These are phyloP conservation scores for Oriolus oriolus DNA, from an alignment of 2,113 vertebrate genomes.

Conservation along the genomic window DNA sequence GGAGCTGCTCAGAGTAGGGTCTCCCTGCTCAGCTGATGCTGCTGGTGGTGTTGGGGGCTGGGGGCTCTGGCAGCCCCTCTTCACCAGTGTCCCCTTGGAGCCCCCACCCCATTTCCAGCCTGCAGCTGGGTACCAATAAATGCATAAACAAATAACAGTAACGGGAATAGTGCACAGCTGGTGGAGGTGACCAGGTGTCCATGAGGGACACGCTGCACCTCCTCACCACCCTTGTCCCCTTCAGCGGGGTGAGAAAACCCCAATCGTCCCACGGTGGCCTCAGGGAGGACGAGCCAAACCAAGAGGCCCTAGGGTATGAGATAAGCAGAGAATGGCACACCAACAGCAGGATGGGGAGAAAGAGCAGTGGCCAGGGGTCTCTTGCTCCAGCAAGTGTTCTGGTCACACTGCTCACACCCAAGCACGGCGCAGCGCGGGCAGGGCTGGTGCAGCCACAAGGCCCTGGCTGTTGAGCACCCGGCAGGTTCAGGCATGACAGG, in stretches of 20 bases:
- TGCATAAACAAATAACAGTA: fast-evolving
- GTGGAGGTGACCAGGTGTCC: not conserved
- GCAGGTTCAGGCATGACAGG: not conserved
- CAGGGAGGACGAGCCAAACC: not conserved
- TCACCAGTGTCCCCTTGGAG: not conserved
- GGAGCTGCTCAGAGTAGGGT: not conserved
- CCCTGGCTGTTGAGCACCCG: fast-evolving
- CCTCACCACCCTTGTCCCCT: not conserved
- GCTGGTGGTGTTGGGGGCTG: not conserved
- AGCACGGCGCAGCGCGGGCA: fast-evolving
- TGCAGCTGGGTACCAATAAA: not conserved
- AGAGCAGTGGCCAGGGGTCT: not conserved
- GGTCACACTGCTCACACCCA: fast-evolving
- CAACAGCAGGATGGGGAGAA: not conserved
- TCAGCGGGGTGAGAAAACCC: not conserved
- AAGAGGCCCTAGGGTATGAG: not conserved
- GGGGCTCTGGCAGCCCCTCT: not conserved
- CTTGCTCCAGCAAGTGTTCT: not conserved
- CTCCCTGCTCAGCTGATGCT: not conserved
- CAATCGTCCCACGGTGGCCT: not conserved
- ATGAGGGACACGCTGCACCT: not conserved
- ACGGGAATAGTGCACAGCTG: not conserved
- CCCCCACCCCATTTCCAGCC: not conserved
- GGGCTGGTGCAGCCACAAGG: not conserved
- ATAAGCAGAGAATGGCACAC: not conserved